These are phyloP conservation scores for Caenorhabditis doughertyi DNA, from an alignment of 2,888 invertebrate genomes.

Conservation along the genomic window DNA sequence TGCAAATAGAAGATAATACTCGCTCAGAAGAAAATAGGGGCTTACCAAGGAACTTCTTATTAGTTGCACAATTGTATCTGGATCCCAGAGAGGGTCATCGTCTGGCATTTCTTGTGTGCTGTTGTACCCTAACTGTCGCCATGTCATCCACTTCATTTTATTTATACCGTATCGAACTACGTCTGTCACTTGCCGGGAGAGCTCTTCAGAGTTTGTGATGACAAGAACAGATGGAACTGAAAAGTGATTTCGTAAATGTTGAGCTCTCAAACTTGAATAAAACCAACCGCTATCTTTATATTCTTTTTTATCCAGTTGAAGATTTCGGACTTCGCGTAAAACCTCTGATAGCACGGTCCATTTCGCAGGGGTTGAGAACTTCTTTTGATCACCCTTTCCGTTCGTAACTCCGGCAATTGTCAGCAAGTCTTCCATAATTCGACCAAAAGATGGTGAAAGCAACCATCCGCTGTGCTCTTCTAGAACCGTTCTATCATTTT, in stretches of 20 bases:
- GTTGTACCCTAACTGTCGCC: slow-evolving; percentile 52
- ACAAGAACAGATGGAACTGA: slow-evolving; percentile 76
- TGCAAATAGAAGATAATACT: slow-evolving; percentile 7
- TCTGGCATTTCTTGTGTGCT: slow-evolving; percentile 52
- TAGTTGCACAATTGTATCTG: slow-evolving; percentile 60
- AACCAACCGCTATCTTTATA: slow-evolving; percentile 53
- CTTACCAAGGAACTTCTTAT: slow-evolving; percentile 51
- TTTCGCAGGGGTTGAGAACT: slow-evolving; percentile 75
- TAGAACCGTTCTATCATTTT: slow-evolving; percentile 75
- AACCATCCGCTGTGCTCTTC: slow-evolving; percentile 81
- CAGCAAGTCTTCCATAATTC: slow-evolving; percentile 75
- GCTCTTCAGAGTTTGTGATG: slow-evolving; percentile 74
- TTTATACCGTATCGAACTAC: slow-evolving; percentile 69
- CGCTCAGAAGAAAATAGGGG: too few species aligned
- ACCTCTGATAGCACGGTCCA: slow-evolving; percentile 76
- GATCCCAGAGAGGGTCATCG: slow-evolving; percentile 67
- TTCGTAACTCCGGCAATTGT: slow-evolving; percentile 66
- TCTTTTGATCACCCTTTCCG: slow-evolving; percentile 62
- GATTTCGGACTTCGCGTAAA: slow-evolving; percentile 75
- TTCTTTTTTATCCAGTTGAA: slow-evolving; percentile 54
- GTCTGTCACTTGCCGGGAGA: slow-evolving; percentile 77
- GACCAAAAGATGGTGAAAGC: slow-evolving; percentile 75
- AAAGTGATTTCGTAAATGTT: not conserved
- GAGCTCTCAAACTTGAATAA: too few species aligned
- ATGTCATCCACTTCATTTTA: slow-evolving; percentile 69